A percentile compares a stretch with the other conserved stretches of the same genome.
Evolutionary conservation across 2,113 vertebrate species (phyloP).

Genomic region (Microtus montanus): DNA sequence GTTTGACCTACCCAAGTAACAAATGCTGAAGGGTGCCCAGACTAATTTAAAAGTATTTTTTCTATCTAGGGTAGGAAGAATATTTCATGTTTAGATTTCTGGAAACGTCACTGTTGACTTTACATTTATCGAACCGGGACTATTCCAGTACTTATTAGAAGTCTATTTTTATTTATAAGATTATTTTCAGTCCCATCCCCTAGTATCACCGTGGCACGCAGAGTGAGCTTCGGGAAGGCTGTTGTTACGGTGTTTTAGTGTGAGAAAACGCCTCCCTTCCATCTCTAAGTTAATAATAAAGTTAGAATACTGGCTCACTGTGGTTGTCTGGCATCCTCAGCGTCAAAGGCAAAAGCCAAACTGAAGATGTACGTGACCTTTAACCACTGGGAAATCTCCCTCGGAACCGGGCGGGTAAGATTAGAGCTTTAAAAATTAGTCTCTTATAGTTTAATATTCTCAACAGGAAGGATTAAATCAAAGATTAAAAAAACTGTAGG

Average conservation of each 20-base stretch:
- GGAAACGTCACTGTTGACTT: not conserved
- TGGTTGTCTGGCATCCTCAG: not conserved
- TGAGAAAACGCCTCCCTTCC: not conserved
- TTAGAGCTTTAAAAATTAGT: not conserved
- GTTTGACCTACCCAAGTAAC: not conserved
- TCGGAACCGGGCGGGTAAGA: conserved; percentile 8
- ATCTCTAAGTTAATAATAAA: conserved; percentile 21
- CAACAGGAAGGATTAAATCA: conserved; percentile 47
- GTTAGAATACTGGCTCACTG: not conserved
- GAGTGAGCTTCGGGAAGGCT: not conserved
- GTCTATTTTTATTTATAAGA: conserved; percentile 7
- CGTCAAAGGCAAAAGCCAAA: conserved; percentile 34
- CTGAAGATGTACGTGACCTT: not conserved
- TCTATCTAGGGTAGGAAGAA: conserved; percentile 1
- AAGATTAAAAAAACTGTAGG: not conserved
- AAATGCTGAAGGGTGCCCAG: not conserved
- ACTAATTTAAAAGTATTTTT: conserved; percentile 17
- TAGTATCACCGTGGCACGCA: not conserved
- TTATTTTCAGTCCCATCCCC: not conserved
- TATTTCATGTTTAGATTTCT: not conserved
- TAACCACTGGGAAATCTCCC: not conserved
- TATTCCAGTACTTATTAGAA: not conserved
- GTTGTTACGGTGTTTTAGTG: not conserved
- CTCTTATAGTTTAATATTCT: conserved; percentile 7
- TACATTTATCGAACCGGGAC: not conserved